Percentiles rank a stretch among this genome's conserved stretches.
Conservation (phyloP, 2,888 invertebrate species). For the Chalcis sispes region DNA sequence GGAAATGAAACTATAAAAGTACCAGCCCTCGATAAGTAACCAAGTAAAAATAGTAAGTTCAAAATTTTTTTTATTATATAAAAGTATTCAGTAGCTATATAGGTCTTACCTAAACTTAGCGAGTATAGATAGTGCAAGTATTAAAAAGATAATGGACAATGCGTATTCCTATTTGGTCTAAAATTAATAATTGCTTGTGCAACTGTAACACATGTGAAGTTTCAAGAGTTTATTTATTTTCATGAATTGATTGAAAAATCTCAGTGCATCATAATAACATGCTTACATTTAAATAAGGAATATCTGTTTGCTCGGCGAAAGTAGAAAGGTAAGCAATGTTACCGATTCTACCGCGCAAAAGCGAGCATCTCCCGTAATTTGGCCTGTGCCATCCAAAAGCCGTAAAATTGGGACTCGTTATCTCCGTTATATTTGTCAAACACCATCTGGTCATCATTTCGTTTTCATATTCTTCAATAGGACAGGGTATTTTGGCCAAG, state of each 20-base stretch:
- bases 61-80: no score
- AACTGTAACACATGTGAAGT: conserved; percentile 1
- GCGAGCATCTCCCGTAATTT: not conserved
- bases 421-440: not conserved
- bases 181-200: conserved; percentile 13
- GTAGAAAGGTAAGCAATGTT: conserved; percentile 14
- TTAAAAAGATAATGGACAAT: not conserved
- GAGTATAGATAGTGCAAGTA: conserved; percentile 25
- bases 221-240: not conserved
- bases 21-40: conserved; percentile 41
- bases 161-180: conserved; percentile 28
- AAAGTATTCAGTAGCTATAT: no score
- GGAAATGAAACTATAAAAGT: conserved; percentile 41
- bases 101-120: conserved; percentile 22
- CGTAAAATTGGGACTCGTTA: not conserved
- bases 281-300: conserved; percentile 12
- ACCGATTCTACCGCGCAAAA: conserved; percentile 1
- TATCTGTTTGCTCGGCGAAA: not conserved
- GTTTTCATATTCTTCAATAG: not conserved
- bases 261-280: not conserved
- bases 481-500: conserved; percentile 10
- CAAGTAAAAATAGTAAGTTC: conserved; percentile 23
- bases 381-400: not conserved
- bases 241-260: no score
- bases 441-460: conserved; percentile 31